Base-by-base conservation (phyloP, 1,140 invertebrate species). In the Nixonia krombeini region DNA sequence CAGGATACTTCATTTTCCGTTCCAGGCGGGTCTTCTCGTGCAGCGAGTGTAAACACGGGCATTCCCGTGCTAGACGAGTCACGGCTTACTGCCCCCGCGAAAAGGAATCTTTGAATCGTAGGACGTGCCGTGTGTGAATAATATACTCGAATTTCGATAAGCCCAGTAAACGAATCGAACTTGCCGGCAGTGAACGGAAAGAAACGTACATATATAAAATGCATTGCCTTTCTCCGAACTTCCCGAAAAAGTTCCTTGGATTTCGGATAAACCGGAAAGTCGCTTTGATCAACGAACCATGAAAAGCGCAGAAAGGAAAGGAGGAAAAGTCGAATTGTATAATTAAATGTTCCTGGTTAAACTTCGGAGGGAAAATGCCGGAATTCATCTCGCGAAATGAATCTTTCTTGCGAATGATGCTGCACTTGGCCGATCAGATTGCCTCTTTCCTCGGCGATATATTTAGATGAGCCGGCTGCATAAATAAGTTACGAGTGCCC, bases 401-500 rank as follows among this genome's bases (percentile, higher is more conserved):
- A n/a, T n/a, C n/a, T n/a, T n/a, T n/a, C n/a, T n/a, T n/a, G n/a
- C n/a, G n/a, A n/a, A n/a, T n/a, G n/a, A n/a, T n/a, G n/a, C n/a
- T n/a, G n/a, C n/a, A n/a, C n/a, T 72, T 68, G 63, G 61, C 37
- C 59, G 67, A 69, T 70, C 17, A 35, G 42, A 55, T n/a, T n/a
- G n/a, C n/a, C n/a, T n/a, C n/a, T n/a, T n/a, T n/a, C n/a, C n/a
- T 62, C 15, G 28, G 15, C 52, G 42, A 61, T 70, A 71, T 70
- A 73, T 72, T 72, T 72, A 65, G 70, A 67, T 62, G 52, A 9
- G 15, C 17, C 18, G 38, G 47, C 74, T 61, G 70, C 64, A 72
- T 77, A 75, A 77, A 78, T 78, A 75, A 78, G 70, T 46, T 40
- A 50, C 46, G 62, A 44, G 49, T 45, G 64, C 58, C 46, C 52